Base-by-base conservation (phyloP, 2,113 vertebrate species). In the Mormyrus iriodes region DNA sequence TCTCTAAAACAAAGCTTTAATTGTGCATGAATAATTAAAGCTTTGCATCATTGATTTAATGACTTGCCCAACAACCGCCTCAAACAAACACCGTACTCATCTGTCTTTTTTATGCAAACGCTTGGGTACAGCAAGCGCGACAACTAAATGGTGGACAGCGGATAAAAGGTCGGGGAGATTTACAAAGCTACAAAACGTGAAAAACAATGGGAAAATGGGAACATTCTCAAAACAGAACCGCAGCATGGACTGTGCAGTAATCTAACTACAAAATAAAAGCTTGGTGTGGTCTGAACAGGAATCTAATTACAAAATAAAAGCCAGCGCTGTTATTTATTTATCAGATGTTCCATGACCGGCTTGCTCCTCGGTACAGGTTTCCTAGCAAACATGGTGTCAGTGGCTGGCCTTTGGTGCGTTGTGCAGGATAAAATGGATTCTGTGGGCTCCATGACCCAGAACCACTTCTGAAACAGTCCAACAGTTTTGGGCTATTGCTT, bases 11-110 rank as follows among this genome's bases (percentile, higher is more conserved):
- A 65, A 61, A 39, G 21, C 53, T 87, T 42, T 42, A 87, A 42
- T 61, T 87, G 86, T 42, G 86, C 55, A 87, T 87, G 31, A 87
- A 87, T 44, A 61, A 87, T 87, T 44, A 61, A 87, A 58, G 31
- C 35, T 44, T 44, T 44, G 52, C 31, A 27, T 44, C 31, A 46
- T 65, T 87, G 53, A 44, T 87, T 19, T 42, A 61, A 19, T 19
- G 44, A 87, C 48, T 61, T 35, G 35, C 19, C 86, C 53, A 21
- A 87, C 21, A 39, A 58, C n/a, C 3, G 27, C 27, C 46, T 27
- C 21, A 55, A 24, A 58, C 27, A 27, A 58, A 58, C 8, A 42
- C 21, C 39, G n/a, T 58, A 58, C 51, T 87, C 61, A 19, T 39
- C 53, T 10, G 35, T 39, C 86, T 17, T 24, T 46, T 46, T 49